Conservation (phyloP, 1,140 invertebrate species). For the Drosophila varians region DNA sequence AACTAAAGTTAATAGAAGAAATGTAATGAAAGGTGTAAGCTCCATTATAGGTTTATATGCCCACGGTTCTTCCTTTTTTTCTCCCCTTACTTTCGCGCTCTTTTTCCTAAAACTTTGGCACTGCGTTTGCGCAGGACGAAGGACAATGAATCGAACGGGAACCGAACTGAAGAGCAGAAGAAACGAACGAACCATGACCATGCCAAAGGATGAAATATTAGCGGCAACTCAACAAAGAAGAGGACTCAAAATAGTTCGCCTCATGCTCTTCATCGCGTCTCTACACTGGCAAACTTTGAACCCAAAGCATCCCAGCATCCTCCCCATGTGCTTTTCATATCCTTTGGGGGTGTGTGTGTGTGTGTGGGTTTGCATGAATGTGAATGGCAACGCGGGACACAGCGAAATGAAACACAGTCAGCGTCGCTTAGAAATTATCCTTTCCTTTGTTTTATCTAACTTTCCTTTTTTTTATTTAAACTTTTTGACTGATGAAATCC, state of each 20-base stretch:
- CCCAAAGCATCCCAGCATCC: slow-evolving; percentile 39
- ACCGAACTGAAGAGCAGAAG: slow-evolving; percentile 11
- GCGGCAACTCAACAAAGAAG: slow-evolving; percentile 41
- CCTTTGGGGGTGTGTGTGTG: slow-evolving; percentile 3
- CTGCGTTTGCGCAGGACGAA: slow-evolving; percentile 27
- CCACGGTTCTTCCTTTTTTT: not conserved
- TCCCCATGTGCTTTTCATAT: slow-evolving; percentile 40
- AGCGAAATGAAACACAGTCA: slow-evolving; percentile 27
- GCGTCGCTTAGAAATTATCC: slow-evolving; percentile 21
- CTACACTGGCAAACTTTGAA: slow-evolving; percentile 43
- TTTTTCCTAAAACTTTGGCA: slow-evolving; percentile 6
- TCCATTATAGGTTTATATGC: too few species aligned
- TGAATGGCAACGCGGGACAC: slow-evolving; percentile 54
- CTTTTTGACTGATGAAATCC: slow-evolving; percentile 18
- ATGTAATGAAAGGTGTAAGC: too few species aligned
- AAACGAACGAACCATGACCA: slow-evolving; percentile 73
- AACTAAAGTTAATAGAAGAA: too few species aligned
- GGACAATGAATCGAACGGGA: slow-evolving; percentile 1
- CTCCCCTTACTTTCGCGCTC: slow-evolving; percentile 7
- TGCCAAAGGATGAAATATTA: slow-evolving; percentile 78
- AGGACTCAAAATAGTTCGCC: slow-evolving; percentile 13
- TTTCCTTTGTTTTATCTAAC: slow-evolving; percentile 16
- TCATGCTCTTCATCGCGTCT: slow-evolving; percentile 12
- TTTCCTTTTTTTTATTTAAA: not conserved
- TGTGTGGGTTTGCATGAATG: slow-evolving; percentile 31